A percentile compares a stretch with the other conserved stretches of the same genome.
Evolutionary conservation across 2,113 vertebrate genomes (phyloP).

Genomic region (Diglossa brunneiventris): DNA sequence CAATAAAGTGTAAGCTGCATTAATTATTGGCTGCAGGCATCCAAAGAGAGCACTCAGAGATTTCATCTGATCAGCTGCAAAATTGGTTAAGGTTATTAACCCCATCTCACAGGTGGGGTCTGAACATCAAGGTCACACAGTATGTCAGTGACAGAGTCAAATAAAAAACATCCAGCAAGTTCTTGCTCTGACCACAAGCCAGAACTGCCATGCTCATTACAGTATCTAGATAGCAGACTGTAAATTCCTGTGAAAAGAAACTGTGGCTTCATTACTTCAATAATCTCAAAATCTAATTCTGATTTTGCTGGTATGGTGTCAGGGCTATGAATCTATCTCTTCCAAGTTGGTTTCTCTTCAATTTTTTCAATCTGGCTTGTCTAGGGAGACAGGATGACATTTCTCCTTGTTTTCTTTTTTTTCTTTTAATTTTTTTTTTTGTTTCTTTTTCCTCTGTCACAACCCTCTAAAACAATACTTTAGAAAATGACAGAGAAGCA

Average conservation of each 20-base stretch:
- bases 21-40: not conserved
- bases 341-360: constrained; percentile 18
- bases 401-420: constrained; percentile 11
- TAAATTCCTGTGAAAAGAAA: constrained; percentile 2
- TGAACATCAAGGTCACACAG: constrained; percentile 2
- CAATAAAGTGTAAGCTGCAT: not conserved
- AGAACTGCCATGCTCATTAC: not conserved
- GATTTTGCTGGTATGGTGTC: not conserved
- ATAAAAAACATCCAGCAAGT: not conserved
- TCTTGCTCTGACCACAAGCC: not conserved
- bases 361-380: constrained; percentile 62
- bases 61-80: not conserved
- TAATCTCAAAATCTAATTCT: constrained; percentile 38
- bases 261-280: not conserved
- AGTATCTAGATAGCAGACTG: not conserved
- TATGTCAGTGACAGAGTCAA: not conserved
- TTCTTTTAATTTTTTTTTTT: not conserved
- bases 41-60: not conserved
- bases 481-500: constrained; percentile 73
- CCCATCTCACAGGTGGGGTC: not conserved
- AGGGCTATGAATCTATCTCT: not conserved
- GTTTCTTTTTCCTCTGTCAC: constrained; percentile 59
- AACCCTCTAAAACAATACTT: constrained; percentile 66
- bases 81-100: not conserved
- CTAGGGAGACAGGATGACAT: constrained; percentile 43